phyloP scores from a whole-genome alignment of 2,888 invertebrate species.

The Rhimphoctona megacephalus region DNA sequence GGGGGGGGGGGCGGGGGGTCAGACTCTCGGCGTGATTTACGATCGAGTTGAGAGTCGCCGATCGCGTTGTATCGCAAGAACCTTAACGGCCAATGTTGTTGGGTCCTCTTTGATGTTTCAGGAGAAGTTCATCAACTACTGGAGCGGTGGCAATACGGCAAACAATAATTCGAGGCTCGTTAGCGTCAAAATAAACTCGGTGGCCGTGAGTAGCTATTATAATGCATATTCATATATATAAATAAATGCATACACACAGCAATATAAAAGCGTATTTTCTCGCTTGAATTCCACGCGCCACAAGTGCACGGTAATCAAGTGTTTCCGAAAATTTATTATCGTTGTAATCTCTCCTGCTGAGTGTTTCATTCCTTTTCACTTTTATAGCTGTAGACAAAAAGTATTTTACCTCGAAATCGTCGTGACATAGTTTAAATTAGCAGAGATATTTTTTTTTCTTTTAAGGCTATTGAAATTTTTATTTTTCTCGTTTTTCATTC shows the following conservation, averaged over 20 bases:
- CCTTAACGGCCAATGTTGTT: constrained; percentile 69
- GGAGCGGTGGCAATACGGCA: constrained; percentile 76
- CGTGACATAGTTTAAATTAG: constrained; percentile 32
- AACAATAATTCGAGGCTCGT: constrained; percentile 79
- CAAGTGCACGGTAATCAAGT: constrained; percentile 45
- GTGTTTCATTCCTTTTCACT: constrained; percentile 28
- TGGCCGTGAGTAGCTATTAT: constrained; percentile 78
- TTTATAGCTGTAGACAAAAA: constrained; percentile 44
- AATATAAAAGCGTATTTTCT: constrained; percentile 13
- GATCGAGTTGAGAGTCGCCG: constrained; percentile 64
- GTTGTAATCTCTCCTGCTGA: constrained; percentile 20
- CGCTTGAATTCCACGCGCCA: constrained; percentile 8
- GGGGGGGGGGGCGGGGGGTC: constrained; percentile 1
- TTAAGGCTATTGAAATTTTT: background rate
- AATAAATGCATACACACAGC: background rate
- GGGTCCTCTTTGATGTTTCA: constrained; percentile 75
- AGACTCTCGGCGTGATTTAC: constrained; percentile 72
- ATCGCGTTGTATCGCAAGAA: constrained; percentile 52
- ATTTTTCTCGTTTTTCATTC: constrained; percentile 30
- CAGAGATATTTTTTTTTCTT: background rate
- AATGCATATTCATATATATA: background rate
- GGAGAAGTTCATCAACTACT: constrained; percentile 83
- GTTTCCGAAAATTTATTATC: constrained; percentile 54
- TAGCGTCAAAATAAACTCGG: constrained; percentile 82
- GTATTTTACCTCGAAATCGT: constrained; percentile 32